These are phyloP conservation scores for Anguilla anguilla DNA, from an alignment of 2,797 vertebrate species.

Conservation along the genomic window DNA sequence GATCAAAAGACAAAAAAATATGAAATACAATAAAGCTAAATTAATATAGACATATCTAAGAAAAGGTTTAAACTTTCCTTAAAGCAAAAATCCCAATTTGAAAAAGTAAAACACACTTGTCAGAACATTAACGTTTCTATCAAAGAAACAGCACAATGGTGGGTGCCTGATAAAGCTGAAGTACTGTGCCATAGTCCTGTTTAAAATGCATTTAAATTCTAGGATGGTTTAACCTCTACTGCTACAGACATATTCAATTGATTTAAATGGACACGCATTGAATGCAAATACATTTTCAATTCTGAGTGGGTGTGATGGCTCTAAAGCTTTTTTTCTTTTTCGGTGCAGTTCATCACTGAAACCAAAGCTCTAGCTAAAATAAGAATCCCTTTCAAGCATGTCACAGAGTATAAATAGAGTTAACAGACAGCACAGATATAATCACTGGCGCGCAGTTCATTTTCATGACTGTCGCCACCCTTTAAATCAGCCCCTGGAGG, in stretches of 20 bases:
- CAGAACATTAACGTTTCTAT: background rate
- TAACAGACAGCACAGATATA: slow-evolving; percentile 16
- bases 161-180: background rate
- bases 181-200: background rate
- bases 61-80: background rate
- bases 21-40: background rate
- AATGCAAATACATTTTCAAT: slow-evolving; percentile 11
- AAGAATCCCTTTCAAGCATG: slow-evolving; percentile 16
- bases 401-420: slow-evolving; percentile 6
- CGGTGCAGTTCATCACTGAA: background rate
- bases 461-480: slow-evolving; percentile 5
- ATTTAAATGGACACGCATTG: slow-evolving; percentile 11
- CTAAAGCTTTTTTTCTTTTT: background rate
- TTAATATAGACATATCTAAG: background rate
- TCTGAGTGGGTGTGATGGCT: background rate
- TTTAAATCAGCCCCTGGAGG: background rate
- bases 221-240: background rate
- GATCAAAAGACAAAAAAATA: slow-evolving; percentile 10
- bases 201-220: background rate
- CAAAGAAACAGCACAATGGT: background rate
- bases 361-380: slow-evolving; percentile 11
- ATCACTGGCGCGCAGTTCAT: background rate
- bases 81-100: background rate
- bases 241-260: background rate
- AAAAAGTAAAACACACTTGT: background rate